These are phyloP conservation scores for Porites evermanni DNA, from an alignment of 92 coral and sea anemone genomes.

Conservation along the genomic window DNA sequence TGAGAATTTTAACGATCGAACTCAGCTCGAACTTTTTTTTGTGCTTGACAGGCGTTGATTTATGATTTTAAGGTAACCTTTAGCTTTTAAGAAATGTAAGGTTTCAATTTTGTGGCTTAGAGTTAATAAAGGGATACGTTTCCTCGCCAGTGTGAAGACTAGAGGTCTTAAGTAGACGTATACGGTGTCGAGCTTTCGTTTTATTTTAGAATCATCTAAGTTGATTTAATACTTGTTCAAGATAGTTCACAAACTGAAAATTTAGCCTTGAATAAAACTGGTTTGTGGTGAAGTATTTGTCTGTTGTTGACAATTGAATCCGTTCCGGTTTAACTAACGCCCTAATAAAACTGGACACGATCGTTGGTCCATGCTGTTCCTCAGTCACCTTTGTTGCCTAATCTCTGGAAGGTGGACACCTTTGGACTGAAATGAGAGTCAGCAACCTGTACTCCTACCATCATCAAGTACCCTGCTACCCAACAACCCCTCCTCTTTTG, in stretches of 20 bases:
- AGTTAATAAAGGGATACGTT: neutral
- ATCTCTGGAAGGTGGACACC: too few relatives aligned
- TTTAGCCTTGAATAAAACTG: constrained; percentile 8
- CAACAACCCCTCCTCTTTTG: too few relatives aligned
- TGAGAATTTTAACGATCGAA: neutral
- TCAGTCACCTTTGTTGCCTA: too few relatives aligned
- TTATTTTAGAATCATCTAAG: neutral
- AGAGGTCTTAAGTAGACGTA: neutral
- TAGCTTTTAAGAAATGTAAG: neutral
- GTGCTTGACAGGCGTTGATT: neutral
- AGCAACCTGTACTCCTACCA: too few relatives aligned
- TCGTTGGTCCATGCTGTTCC: too few relatives aligned
- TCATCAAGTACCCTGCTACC: too few relatives aligned
- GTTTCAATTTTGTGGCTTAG: neutral
- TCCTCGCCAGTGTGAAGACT: neutral
- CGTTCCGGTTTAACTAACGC: too few relatives aligned
- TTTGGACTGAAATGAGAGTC: too few relatives aligned
- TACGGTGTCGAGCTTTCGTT: constrained; percentile 8
- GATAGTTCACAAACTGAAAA: neutral
- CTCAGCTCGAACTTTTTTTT: neutral
- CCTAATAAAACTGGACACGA: too few relatives aligned
- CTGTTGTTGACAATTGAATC: too few relatives aligned
- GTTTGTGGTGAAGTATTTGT: neutral
- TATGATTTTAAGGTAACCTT: neutral
- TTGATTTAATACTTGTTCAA: constrained; percentile 6